These are phyloP conservation scores for Antheraea yamamai DNA, from an alignment of 2,888 invertebrate species.

Conservation along the genomic window DNA sequence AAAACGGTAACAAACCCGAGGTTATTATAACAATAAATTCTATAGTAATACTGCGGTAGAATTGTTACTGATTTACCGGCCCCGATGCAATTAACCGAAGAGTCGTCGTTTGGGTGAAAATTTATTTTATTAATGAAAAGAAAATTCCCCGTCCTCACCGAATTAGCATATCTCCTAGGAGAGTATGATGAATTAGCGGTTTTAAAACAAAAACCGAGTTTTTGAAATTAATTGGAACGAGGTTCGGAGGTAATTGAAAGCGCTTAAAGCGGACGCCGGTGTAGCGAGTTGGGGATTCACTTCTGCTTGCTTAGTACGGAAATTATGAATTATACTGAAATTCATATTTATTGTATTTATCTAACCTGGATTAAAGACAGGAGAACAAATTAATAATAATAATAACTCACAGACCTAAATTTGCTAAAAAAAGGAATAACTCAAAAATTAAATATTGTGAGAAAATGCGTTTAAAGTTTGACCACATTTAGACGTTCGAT, in stretches of 20 bases:
- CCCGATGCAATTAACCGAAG: slow-evolving; percentile 38
- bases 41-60: slow-evolving; percentile 22
- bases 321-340: background rate
- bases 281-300: background rate
- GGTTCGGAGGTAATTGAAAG: slow-evolving; percentile 7
- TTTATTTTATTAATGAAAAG: slow-evolving; percentile 41
- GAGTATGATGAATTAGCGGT: slow-evolving; percentile 39
- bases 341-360: background rate
- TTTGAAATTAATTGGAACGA: slow-evolving; percentile 29
- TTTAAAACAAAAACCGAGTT: slow-evolving; percentile 25
- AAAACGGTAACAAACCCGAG: background rate
- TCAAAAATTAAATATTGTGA: too few species aligned
- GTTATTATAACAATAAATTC: slow-evolving; percentile 1
- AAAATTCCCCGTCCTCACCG: slow-evolving; percentile 36
- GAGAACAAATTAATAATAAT: too few species aligned
- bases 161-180: slow-evolving; percentile 38
- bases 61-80: slow-evolving; percentile 33
- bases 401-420: too few species aligned
- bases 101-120: slow-evolving; percentile 35
- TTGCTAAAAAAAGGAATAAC: too few species aligned
- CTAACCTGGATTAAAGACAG: too few species aligned
- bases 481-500: too few species aligned
- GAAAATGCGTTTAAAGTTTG: too few species aligned
- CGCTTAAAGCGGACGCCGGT: background rate
- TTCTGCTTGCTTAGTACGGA: background rate